phyloP scores from a whole-genome alignment of 2,888 invertebrate genomes.

The Argynnis bischoffii region DNA sequence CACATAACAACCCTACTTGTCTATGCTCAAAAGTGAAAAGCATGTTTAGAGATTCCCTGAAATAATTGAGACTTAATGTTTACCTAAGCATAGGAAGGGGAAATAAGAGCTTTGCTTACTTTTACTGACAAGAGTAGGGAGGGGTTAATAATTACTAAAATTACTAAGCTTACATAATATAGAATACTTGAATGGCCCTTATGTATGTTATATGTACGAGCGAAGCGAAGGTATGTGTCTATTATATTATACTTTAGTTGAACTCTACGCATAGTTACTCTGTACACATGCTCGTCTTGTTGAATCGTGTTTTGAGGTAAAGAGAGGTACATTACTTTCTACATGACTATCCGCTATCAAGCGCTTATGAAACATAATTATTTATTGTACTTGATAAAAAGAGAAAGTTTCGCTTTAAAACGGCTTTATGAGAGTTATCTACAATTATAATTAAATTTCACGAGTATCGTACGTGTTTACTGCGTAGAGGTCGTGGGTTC shows the following conservation, averaged over 20 bases:
- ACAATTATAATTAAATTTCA: conserved; percentile 19
- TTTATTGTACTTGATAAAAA: conserved; percentile 23
- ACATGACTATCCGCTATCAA: conserved; percentile 33
- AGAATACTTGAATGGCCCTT: too few relatives aligned
- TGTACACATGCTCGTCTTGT: conserved; percentile 9
- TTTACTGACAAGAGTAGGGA: too few relatives aligned
- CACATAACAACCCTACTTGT: too few relatives aligned
- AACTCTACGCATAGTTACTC: neutral
- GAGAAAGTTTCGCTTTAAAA: conserved; percentile 8
- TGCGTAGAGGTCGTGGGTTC: conserved; percentile 10
- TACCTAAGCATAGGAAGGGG: too few relatives aligned
- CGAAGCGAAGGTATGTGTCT: neutral
- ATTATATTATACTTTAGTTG: neutral
- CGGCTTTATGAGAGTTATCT: conserved; percentile 10
- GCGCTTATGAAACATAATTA: conserved; percentile 26
- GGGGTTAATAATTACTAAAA: too few relatives aligned
- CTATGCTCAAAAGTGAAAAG: too few relatives aligned
- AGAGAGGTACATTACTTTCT: conserved; percentile 50
- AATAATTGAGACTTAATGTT: too few relatives aligned
- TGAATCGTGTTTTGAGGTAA: conserved; percentile 53
- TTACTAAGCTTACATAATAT: too few relatives aligned
- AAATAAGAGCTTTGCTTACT: too few relatives aligned
- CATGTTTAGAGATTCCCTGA: too few relatives aligned
- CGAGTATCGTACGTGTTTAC: conserved; percentile 4
- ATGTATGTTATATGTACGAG: too few relatives aligned